phyloP scores from a whole-genome alignment of 1,140 invertebrate genomes.

The Hyles euphorbiae region DNA sequence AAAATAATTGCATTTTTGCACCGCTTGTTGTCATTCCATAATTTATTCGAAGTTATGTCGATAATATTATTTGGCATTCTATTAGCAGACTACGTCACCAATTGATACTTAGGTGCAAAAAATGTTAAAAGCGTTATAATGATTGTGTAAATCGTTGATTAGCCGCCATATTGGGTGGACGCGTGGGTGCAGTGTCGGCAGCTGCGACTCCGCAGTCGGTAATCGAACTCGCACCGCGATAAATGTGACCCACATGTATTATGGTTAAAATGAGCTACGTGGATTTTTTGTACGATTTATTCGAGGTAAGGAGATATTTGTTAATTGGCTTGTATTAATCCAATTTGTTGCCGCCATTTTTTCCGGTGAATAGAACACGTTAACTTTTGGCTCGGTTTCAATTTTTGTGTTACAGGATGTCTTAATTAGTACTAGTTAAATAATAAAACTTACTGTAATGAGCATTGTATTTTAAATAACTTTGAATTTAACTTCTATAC shows the following conservation, averaged over 20 bases:
- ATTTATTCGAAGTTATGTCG: too few species aligned
- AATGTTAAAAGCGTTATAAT: conserved; percentile 5
- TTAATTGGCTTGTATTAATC: neutral
- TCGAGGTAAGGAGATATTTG: conserved; percentile 27
- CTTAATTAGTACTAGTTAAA: too few species aligned
- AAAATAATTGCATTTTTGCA: too few species aligned
- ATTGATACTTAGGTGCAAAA: conserved; percentile 4
- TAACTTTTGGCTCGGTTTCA: too few species aligned
- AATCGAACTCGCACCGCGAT: conserved; percentile 3
- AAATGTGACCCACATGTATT: conserved; percentile 20
- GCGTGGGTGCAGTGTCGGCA: conserved; percentile 44
- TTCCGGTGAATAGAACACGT: too few species aligned
- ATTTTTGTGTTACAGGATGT: too few species aligned
- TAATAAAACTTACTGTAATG: too few species aligned
- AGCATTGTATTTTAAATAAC: neutral
- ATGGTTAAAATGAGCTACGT: conserved; percentile 33
- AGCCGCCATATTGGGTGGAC: conserved; percentile 40
- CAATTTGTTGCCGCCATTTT: neutral
- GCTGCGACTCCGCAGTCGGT: conserved; percentile 34
- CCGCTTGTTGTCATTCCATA: too few species aligned
- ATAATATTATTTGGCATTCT: too few species aligned
- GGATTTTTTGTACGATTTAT: conserved; percentile 34
- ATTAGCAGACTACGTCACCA: too few species aligned
- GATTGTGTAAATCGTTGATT: conserved; percentile 35
- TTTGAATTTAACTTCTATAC: neutral